Evolutionary conservation across 2,113 vertebrate genomes (phyloP), one percentile per base, ranked within the genome.

Genomic region (Mugil cephalus): DNA sequence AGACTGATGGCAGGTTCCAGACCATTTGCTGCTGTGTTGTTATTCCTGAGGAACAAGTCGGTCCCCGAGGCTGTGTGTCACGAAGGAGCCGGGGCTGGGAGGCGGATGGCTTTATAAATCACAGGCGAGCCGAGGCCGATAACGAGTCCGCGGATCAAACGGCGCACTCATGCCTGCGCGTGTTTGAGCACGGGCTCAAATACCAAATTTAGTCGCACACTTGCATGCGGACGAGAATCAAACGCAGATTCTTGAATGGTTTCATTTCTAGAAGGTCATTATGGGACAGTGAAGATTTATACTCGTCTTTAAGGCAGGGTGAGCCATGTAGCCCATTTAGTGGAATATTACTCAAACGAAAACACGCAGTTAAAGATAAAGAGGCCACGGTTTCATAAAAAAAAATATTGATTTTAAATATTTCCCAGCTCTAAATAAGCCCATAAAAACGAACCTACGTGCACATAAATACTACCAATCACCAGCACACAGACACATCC

Each of bases 1-100:
- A 87, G 74, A 87, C 60, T 48, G 77, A 77, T 53, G 81, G 79
- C 66, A 53, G 71, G 85, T 91, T 88, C 76, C 63, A 73, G 82
- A 39, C 70, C 82, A 87, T 88, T 91, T 89, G 69, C 61, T 53
- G 53, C 77, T 15, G 61, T 86, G 80, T 81, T 86, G 80, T 81
- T 84, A 70, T 78, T 82, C 60, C 66, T 68, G 7, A 76, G 64
- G 34, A 87, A 40, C 17, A 8, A 81, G 68, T 66, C 66, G 19
- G 17, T 50, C 69, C 83, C 77, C 10, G 47, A 51, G 86, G 79
- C 69, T 74, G 79, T 70, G 66, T 81, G 62, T n/a, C n/a, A 56
- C 43, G 80, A 83, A 77, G 69, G 63, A 30, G 77, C 72, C 10
- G 66, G 61, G 77, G 71, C 71, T 70, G 17, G 1, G 45, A 59